Evolutionary conservation across 2,113 vertebrate species (phyloP), one percentile per base, ranked within the genome.

Genomic region (Arothron firmamentum): DNA sequence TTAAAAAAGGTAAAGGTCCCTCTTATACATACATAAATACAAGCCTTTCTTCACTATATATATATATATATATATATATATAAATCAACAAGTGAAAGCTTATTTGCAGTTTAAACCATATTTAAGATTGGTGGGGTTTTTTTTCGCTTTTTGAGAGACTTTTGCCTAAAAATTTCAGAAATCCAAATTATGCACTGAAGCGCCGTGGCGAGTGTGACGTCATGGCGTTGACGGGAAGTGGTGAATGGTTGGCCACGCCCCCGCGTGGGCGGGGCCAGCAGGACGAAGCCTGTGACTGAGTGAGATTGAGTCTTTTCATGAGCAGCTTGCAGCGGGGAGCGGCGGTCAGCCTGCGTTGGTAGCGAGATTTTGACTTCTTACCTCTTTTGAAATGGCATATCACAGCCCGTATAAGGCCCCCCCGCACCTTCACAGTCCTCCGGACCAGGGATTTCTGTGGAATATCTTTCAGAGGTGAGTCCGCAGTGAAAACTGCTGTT

Each of bases 401-500:
- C 89, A 92, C 61, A 90, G 85, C 67, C 90, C 90, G 21, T 92
- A 92, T 71, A 80, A 89, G 87, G 84, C 80, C 14, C 70, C 85
- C 0, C 78, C 85, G 66, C 86, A 86, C 0, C 78, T 76, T 34
- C 87, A 80, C 78, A 74, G 75, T n/a, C 84, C 87, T 17, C 82
- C 85, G 17, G 90, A 92, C 72, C 91, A 92, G 59, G 71, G 84
- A 9, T 91, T 92, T 54, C 73, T 92, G 70, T 92, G 90, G 91
- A 92, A 89, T 81, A 92, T 92, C 83, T 92, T 92, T 61, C 91
- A 92, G 82, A 90, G 91, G 91, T 92, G 73, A 90, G 90, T 75
- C 67, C 58, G 75, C 65, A 62, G 51, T 64, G 62, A 57, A 60
- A 66, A 61, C 68, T 57, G 80, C 73, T 28, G 74, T 48, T 57